Conservation (phyloP, 2,888 invertebrate species). For the Meloe dianella region DNA sequence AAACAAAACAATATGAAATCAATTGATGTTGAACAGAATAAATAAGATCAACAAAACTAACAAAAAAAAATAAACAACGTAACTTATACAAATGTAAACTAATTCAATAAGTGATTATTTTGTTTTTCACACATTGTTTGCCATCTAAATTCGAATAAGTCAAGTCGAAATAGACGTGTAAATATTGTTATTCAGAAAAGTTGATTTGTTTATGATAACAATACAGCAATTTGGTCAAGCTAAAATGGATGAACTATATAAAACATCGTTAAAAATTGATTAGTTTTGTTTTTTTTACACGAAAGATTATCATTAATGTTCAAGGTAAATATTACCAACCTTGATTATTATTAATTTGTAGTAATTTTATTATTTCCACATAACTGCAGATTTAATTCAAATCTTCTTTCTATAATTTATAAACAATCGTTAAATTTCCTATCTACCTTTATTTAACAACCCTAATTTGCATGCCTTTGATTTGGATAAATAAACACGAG, state of each 20-base stretch:
- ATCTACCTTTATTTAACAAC: background rate
- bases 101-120: background rate
- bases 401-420: background rate
- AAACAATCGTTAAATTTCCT: background rate
- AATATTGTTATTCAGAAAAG: too few species aligned
- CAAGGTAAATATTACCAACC: conserved; percentile 1
- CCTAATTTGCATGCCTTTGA: background rate
- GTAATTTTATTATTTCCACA: background rate
- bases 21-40: background rate
- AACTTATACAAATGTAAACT: background rate
- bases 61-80: too few species aligned
- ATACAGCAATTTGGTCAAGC: background rate
- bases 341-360: background rate
- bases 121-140: background rate
- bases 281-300: background rate
- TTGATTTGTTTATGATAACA: too few species aligned
- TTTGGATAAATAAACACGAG: background rate
- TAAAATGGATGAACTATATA: background rate
- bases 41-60: background rate
- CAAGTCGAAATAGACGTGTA: too few species aligned
- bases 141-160: too few species aligned
- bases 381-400: too few species aligned
- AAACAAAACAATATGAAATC: too few species aligned
- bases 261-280: too few species aligned
- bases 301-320: background rate